Base-by-base conservation (phyloP, 2,888 invertebrate species). In the Dyspetes luteomarginatus region DNA sequence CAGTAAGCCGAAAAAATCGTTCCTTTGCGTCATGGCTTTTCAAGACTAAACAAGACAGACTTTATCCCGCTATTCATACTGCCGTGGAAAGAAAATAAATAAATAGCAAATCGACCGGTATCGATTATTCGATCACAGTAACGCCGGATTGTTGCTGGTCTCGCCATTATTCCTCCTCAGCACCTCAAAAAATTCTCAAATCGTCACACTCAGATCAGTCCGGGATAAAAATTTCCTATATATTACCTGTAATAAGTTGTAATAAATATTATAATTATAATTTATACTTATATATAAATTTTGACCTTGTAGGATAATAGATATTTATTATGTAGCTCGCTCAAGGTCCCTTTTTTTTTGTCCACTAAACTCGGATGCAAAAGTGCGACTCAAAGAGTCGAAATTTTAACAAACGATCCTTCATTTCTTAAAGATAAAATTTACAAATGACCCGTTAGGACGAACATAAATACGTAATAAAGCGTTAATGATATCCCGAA, bases 131-230 rank as follows among this genome's bases (percentile, higher is more conserved):
- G 69, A 62, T 75, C 75, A 30, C 41, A 77, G 55, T 56, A 28
- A 50, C 26, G 24, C 28, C 9, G 72, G 85, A 85, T 84, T 86
- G 86, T 86, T 87, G 86, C 88, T 88, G 88, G 87, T 86, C 87
- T 88, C 86, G 78, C 75, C 43, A 41, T 71, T 58, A 60, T 83
- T 84, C 82, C 80, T 82, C 62, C 48, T 76, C 71, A 62, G 55
- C 73, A 55, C 72, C 64, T 36, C 36, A 36, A 3, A 36, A 36
- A 7, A 36, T 45, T 74, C 65, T 12, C 43, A 45, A 64, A 64
- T 73, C 45, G 64, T 56, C 65, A 65, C 74, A 65, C 28, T 17
- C 65, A 45, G 4, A 28, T 62, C 62, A 22, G 22, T 43, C 28
- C 24, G 65, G 56, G 36, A 65, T 65, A 65, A 2, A 65, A 74